Percentiles rank a stretch among this genome's conserved stretches.
Conservation (phyloP, 2,113 vertebrate genomes). For the Podarcis cretensis region DNA sequence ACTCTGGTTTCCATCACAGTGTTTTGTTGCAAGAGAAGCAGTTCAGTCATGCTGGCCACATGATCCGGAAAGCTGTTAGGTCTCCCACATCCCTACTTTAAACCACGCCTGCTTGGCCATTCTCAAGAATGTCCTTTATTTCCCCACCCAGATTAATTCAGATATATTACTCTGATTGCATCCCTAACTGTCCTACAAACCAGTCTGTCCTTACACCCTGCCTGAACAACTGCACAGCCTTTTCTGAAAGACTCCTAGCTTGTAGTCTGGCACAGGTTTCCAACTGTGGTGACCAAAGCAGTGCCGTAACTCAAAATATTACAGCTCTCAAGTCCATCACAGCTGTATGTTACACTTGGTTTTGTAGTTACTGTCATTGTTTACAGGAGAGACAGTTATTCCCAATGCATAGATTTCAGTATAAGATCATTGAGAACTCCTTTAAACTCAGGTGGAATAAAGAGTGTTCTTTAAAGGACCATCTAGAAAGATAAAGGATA, state of each 20-base stretch:
- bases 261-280: conserved; percentile 49
- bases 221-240: neutral
- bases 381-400: conserved; percentile 56
- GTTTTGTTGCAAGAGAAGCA: too few relatives aligned
- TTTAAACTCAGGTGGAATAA: conserved; percentile 36
- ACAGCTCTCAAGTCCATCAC: conserved; percentile 65
- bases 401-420: conserved; percentile 55
- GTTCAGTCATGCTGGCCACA: too few relatives aligned
- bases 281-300: conserved; percentile 40
- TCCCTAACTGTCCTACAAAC: neutral
- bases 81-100: neutral
- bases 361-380: conserved; percentile 62
- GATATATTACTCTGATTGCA: conserved; percentile 22
- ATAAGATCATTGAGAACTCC: conserved; percentile 54
- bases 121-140: conserved; percentile 22
- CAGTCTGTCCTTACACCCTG: neutral
- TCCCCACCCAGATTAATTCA: conserved; percentile 49
- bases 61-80: too few relatives aligned
- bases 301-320: conserved; percentile 61
- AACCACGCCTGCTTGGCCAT: conserved; percentile 48
- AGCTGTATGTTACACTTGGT: conserved; percentile 56
- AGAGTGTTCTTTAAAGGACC: conserved; percentile 41
- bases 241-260: conserved; percentile 45
- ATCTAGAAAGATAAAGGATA: conserved; percentile 51
- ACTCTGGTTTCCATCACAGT: too few relatives aligned